A percentile compares a stretch with the other conserved stretches of the same genome.
Conservation (phyloP, 1,140 invertebrate genomes). For the Phymorhynchus buccinoides region DNA sequence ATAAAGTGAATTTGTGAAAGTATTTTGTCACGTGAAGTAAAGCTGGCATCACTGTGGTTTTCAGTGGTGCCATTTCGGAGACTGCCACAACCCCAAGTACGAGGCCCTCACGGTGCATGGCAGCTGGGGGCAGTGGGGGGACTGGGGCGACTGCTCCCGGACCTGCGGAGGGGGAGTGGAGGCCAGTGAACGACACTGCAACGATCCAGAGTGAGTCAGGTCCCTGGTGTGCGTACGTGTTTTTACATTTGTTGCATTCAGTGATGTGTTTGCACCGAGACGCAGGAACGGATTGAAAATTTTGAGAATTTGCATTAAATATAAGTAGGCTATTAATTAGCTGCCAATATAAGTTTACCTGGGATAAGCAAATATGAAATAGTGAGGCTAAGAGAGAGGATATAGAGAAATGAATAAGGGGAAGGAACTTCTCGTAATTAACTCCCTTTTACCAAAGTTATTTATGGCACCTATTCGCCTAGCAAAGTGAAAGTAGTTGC, state of each 20-base stretch:
- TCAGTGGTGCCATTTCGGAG: conserved; percentile 86
- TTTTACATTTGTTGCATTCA: neutral
- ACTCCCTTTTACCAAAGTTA: too few species aligned
- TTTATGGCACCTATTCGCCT: too few species aligned
- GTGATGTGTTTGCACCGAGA: neutral
- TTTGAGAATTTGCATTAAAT: neutral
- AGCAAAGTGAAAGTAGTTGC: too few species aligned
- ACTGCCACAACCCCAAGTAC: conserved; percentile 79
- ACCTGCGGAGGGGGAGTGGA: conserved; percentile 90
- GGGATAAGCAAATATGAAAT: too few species aligned
- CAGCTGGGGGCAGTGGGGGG: conserved; percentile 87
- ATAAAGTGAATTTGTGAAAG: too few species aligned
- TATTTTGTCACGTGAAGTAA: too few species aligned
- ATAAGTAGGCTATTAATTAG: too few species aligned
- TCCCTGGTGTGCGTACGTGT: neutral
- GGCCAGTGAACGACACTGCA: conserved; percentile 83
- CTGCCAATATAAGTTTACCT: too few species aligned
- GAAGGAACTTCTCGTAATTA: too few species aligned
- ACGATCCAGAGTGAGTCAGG: conserved; percentile 79
- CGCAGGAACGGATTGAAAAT: neutral
- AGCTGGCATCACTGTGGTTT: conserved; percentile 11
- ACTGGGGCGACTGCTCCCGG: conserved; percentile 84
- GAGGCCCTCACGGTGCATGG: conserved; percentile 80
- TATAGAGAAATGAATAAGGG: too few species aligned
- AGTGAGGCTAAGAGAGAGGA: too few species aligned